Evolutionary conservation across 1,140 invertebrate species (phyloP).

Genomic region (Lordiphosa collinella): DNA sequence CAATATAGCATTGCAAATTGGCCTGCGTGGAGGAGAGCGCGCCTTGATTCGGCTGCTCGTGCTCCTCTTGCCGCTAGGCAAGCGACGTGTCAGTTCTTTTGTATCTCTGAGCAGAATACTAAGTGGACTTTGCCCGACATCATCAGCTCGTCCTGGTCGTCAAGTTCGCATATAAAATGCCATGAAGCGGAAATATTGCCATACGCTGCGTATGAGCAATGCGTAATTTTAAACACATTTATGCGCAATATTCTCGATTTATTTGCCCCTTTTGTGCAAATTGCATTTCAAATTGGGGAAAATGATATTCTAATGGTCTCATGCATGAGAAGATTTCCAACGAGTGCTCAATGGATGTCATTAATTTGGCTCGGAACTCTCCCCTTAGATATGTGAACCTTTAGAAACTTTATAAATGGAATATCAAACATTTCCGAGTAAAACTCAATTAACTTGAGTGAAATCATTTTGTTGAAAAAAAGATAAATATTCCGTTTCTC

Average conservation of each 20-base stretch:
- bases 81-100: slow-evolving; percentile 41
- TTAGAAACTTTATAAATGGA: no score
- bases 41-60: slow-evolving; percentile 5
- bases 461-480: no score
- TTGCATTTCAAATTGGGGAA: slow-evolving; percentile 36
- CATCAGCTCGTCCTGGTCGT: slow-evolving; percentile 7
- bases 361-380: no score
- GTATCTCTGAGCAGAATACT: slow-evolving; percentile 52
- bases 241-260: slow-evolving; percentile 70
- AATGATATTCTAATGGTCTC: slow-evolving; percentile 1
- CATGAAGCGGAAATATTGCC: slow-evolving; percentile 66
- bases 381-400: no score
- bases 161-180: slow-evolving; percentile 41
- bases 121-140: slow-evolving; percentile 38
- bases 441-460: no score
- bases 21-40: slow-evolving; percentile 36
- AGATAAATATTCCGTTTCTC: no score
- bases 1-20: slow-evolving; percentile 70
- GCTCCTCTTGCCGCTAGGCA: slow-evolving; percentile 18
- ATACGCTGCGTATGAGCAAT: slow-evolving; percentile 74
- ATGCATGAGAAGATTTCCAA: no score
- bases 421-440: no score
- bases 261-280: slow-evolving; percentile 35
- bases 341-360: no score
- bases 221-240: slow-evolving; percentile 76